phyloP scores from a whole-genome alignment of 2,113 vertebrate species.

The Nestor notabilis region DNA sequence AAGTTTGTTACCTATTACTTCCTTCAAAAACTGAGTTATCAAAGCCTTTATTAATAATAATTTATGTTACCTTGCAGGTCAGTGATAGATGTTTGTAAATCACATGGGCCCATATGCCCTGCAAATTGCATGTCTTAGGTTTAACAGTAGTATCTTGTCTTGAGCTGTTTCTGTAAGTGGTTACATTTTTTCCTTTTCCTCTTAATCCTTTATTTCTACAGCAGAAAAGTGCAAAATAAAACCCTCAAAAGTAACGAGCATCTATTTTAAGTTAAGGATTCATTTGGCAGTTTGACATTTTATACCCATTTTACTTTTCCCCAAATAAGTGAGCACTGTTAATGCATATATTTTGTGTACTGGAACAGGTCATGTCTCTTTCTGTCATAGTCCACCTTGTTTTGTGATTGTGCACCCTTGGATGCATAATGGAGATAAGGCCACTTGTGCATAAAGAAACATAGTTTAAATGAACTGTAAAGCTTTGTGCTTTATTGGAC shows the following conservation, averaged over 20 bases:
- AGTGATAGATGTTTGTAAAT: neutral
- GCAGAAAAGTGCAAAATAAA: neutral
- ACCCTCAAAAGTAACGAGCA: neutral
- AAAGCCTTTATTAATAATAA: neutral
- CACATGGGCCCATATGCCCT: neutral
- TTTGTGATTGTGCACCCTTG: conserved; percentile 58
- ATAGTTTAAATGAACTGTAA: conserved; percentile 65
- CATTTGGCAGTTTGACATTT: conserved; percentile 39
- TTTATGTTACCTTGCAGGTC: neutral
- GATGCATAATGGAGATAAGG: conserved; percentile 43
- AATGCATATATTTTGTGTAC: conserved; percentile 41
- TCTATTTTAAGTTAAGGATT: conserved; percentile 48
- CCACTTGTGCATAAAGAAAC: conserved; percentile 65
- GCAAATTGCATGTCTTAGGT: neutral
- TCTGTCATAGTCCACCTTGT: conserved; percentile 68
- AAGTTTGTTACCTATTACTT: neutral
- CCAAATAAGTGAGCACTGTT: conserved; percentile 30
- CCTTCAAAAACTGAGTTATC: neutral
- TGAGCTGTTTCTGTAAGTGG: neutral
- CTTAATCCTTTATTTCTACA: neutral
- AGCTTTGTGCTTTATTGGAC: conserved; percentile 55
- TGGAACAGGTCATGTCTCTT: conserved; percentile 68
- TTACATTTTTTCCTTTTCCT: neutral
- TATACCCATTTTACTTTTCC: conserved; percentile 39
- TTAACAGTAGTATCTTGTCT: neutral